These are phyloP conservation scores for Onychomys torridus DNA, from an alignment of 2,797 vertebrate species.

Conservation along the genomic window DNA sequence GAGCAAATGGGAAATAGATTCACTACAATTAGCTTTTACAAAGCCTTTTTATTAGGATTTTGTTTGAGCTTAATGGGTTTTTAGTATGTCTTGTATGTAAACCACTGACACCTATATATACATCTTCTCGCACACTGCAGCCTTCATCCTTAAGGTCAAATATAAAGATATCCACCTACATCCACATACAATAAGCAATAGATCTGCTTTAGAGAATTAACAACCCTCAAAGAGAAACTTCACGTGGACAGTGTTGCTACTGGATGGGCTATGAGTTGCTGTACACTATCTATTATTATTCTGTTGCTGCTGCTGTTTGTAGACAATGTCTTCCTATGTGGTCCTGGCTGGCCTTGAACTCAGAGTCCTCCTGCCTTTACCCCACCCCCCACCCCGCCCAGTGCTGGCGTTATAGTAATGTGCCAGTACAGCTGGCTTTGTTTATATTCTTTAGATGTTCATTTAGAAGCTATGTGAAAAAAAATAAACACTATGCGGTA, in stretches of 20 bases:
- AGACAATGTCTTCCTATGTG: background rate
- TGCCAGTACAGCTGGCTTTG: background rate
- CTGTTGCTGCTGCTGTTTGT: background rate
- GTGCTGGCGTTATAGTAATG: background rate
- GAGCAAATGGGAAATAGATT: background rate
- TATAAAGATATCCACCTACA: background rate
- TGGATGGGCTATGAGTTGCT: background rate
- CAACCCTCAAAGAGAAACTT: constrained; percentile 14
- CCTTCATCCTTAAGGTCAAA: background rate
- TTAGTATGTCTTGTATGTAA: background rate
- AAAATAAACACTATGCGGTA: background rate
- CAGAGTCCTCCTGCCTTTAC: background rate
- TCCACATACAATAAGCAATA: background rate
- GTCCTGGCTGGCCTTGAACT: background rate
- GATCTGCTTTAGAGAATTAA: background rate
- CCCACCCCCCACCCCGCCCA: background rate
- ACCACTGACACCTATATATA: background rate
- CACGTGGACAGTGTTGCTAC: background rate
- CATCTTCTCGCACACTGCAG: background rate
- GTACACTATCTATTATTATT: background rate
- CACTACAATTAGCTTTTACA: background rate
- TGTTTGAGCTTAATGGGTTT: background rate
- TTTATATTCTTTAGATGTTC: background rate
- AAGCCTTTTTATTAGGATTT: background rate
- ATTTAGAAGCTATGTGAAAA: constrained; percentile 20